These are phyloP conservation scores for Antechinus stuartii DNA, from an alignment of 2,113 vertebrate genomes.

Conservation along the genomic window DNA sequence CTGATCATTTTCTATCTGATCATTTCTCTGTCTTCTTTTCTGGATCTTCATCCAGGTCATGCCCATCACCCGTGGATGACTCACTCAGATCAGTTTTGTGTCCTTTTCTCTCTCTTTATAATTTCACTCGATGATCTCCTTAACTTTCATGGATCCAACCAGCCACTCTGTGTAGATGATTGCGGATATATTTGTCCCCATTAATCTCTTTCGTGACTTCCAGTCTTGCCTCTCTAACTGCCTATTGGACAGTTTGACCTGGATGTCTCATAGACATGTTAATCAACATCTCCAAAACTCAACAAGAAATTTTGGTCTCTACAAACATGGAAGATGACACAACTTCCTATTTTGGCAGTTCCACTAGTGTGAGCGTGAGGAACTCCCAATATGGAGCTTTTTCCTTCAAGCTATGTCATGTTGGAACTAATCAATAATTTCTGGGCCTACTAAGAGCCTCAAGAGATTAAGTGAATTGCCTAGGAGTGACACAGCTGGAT, in stretches of 20 bases:
- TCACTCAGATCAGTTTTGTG: not conserved
- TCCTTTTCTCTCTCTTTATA: not conserved
- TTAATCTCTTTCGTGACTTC: not conserved
- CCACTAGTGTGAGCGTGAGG: not conserved
- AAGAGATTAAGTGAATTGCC: not conserved
- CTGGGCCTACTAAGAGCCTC: not conserved
- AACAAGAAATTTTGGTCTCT: not conserved
- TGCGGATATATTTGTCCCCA: not conserved
- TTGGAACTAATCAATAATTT: not conserved
- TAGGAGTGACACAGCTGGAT: not conserved
- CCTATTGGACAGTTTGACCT: not conserved
- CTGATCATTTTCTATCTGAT: not conserved
- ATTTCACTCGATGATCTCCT: not conserved
- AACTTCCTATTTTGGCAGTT: not conserved
- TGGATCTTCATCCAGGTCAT: not conserved
- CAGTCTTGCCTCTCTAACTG: not conserved
- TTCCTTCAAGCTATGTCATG: not conserved
- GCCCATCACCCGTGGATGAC: not conserved
- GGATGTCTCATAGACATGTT: not conserved
- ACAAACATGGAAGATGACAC: not conserved
- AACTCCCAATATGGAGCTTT: not conserved
- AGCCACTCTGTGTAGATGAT: not conserved
- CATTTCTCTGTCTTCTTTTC: not conserved
- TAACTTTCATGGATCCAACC: not conserved
- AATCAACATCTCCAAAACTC: not conserved